phyloP scores from a whole-genome alignment of 2,113 vertebrate species.

The Helogale parvula region DNA sequence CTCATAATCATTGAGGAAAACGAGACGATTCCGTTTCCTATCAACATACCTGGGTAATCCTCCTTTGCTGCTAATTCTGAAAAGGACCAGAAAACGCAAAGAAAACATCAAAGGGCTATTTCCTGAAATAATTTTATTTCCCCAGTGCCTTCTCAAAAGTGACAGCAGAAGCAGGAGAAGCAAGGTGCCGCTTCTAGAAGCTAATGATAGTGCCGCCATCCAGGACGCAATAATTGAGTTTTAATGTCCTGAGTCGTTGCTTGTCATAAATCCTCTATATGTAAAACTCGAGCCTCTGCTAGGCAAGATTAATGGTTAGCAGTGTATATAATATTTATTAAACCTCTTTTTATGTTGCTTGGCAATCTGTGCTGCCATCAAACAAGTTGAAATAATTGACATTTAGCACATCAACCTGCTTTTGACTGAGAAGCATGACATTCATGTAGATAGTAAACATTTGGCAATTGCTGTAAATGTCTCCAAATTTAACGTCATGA shows the following conservation, averaged over 20 bases:
- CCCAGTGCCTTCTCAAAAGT: slow-evolving; percentile 57
- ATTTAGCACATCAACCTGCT: slow-evolving; percentile 87
- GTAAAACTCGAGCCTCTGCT: slow-evolving; percentile 81
- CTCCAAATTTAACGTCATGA: slow-evolving; percentile 89
- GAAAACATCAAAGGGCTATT: slow-evolving; percentile 63
- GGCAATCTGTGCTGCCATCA: slow-evolving; percentile 87
- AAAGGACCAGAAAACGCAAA: slow-evolving; percentile 65
- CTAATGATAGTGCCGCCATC: slow-evolving; percentile 74
- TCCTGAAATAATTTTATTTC: slow-evolving; percentile 78
- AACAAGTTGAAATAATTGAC: slow-evolving; percentile 89
- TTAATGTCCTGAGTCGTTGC: slow-evolving; percentile 81
- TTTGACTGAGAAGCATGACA: slow-evolving; percentile 89
- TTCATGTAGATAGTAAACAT: slow-evolving; percentile 90
- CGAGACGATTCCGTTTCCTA: slow-evolving; percentile 33
- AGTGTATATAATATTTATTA: slow-evolving; percentile 89
- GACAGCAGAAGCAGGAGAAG: slow-evolving; percentile 73
- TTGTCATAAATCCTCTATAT: slow-evolving; percentile 84
- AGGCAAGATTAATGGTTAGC: slow-evolving; percentile 85
- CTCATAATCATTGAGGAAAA: slow-evolving; percentile 24
- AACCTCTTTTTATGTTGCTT: slow-evolving; percentile 85
- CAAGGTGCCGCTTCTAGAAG: slow-evolving; percentile 68
- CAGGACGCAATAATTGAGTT: slow-evolving; percentile 83
- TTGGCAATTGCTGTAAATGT: slow-evolving; percentile 90
- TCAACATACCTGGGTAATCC: not conserved
- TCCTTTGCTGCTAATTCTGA: slow-evolving; percentile 62